Evolutionary conservation across 2,888 invertebrate genomes (phyloP).

Genomic region (Stenolophus ochropezus): DNA sequence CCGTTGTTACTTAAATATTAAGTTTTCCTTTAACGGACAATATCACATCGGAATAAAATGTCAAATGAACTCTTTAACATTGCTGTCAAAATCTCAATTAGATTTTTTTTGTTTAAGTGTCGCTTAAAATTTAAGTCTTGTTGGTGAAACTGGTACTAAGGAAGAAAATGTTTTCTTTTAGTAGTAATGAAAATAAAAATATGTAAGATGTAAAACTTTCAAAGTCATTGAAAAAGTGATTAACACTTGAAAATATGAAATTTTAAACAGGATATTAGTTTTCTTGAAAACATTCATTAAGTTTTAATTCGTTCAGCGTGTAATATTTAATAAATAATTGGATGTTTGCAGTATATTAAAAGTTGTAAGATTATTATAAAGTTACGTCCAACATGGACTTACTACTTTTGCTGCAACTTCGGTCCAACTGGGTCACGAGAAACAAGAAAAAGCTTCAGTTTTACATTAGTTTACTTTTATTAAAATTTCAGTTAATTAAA

Average conservation of each 20-base stretch:
- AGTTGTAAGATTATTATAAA: conserved; percentile 40
- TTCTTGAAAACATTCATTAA: not conserved
- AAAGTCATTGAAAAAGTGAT: not conserved
- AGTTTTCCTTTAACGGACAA: too few relatives aligned
- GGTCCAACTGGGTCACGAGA: conserved; percentile 18
- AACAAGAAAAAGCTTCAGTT: conserved; percentile 8
- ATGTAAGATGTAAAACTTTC: not conserved
- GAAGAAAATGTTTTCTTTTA: too few relatives aligned
- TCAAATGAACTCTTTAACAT: too few relatives aligned
- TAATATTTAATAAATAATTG: conserved; percentile 12
- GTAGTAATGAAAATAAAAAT: too few relatives aligned
- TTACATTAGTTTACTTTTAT: conserved; percentile 38
- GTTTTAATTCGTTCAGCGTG: not conserved
- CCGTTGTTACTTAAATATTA: too few relatives aligned
- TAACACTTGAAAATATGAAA: not conserved
- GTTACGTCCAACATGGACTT: not conserved
- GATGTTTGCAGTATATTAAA: conserved; percentile 30
- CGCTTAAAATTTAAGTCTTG: too few relatives aligned
- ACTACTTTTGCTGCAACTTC: conserved; percentile 29
- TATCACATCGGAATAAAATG: too few relatives aligned
- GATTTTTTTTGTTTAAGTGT: too few relatives aligned
- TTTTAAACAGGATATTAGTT: not conserved
- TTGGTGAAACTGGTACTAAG: too few relatives aligned
- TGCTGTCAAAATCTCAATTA: too few relatives aligned
- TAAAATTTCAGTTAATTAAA: conserved; percentile 34